Conservation (phyloP, 2,113 vertebrate genomes). For the Xiphias gladius region DNA sequence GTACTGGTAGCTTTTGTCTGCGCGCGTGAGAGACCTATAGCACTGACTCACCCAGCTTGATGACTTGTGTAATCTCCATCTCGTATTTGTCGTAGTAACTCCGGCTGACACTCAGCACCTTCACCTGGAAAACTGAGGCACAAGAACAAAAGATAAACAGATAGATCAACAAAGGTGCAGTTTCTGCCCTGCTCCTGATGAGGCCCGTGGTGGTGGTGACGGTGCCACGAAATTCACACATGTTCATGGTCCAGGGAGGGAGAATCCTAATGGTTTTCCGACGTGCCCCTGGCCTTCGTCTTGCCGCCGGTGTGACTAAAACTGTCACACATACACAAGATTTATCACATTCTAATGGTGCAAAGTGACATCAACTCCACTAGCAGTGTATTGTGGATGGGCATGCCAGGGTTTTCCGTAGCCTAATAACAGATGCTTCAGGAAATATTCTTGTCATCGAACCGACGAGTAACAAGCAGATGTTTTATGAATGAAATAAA, state of each 20-base stretch:
- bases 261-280: background rate
- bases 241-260: background rate
- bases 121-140: conserved; percentile 78
- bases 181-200: too few species aligned
- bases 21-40: background rate
- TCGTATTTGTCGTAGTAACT: conserved; percentile 85
- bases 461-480: too few species aligned
- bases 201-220: too few species aligned
- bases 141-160: background rate
- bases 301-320: too few species aligned
- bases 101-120: conserved; percentile 68
- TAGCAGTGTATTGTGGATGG: too few species aligned
- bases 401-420: too few species aligned
- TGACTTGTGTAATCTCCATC: conserved; percentile 78
- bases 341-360: background rate
- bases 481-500: too few species aligned
- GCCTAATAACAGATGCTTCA: too few species aligned
- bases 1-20: background rate
- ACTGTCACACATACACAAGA: background rate
- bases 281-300: too few species aligned
- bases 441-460: too few species aligned
- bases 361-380: too few species aligned
- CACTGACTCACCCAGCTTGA: conserved; percentile 81
- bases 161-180: too few species aligned
- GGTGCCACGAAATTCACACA: background rate